Conservation (phyloP, 2,113 vertebrate genomes). For the Pollimyrus isidori region DNA sequence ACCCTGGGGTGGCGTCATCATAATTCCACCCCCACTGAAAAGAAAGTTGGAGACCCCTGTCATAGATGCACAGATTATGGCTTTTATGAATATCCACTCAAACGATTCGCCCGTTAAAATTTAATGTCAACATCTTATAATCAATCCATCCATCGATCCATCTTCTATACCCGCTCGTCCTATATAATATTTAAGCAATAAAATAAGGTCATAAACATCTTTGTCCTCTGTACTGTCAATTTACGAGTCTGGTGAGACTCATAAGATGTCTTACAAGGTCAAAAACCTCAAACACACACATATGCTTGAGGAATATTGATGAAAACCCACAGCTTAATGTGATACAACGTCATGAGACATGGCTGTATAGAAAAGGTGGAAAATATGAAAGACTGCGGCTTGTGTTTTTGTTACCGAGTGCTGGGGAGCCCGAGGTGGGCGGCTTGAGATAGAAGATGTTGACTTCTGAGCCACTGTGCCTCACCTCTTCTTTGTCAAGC, state of each 20-base stretch:
- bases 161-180: not conserved
- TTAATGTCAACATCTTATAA: not conserved
- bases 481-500: not conserved
- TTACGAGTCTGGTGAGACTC: not conserved
- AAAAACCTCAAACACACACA: not conserved
- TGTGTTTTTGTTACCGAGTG: not conserved
- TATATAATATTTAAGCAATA: not conserved
- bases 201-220: not conserved
- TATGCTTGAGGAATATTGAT: not conserved
- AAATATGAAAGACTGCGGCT: not conserved
- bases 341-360: not conserved
- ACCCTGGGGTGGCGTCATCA: not conserved
- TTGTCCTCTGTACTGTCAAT: not conserved
- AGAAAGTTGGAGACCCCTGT: not conserved
- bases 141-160: not conserved
- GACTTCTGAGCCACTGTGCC: not conserved
- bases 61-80: not conserved
- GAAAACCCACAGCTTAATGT: not conserved
- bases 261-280: not conserved
- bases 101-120: not conserved
- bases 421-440: not conserved
- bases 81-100: not conserved
- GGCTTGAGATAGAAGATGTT: not conserved
- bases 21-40: not conserved
- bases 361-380: not conserved